Percentiles rank a stretch among this genome's conserved stretches.
phyloP scores from a whole-genome alignment of 2,888 invertebrate species.

The Scaptomyza parva region DNA sequence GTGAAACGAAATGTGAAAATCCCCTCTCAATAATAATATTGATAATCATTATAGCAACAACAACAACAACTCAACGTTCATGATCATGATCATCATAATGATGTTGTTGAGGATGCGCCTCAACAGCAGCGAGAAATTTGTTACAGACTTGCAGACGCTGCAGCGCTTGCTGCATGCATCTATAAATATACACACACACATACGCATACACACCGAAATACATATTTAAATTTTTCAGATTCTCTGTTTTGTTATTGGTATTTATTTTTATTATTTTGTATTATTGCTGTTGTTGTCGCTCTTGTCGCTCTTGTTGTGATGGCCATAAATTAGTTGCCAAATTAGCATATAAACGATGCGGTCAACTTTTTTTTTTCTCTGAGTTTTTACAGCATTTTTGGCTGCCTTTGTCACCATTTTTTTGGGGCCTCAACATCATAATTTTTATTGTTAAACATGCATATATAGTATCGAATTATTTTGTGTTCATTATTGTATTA shows the following conservation, averaged over 20 bases:
- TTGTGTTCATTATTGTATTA: slow-evolving; percentile 32
- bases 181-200: slow-evolving; percentile 56
- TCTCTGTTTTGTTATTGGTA: slow-evolving; percentile 4
- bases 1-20: slow-evolving; percentile 75
- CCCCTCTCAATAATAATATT: slow-evolving; percentile 43
- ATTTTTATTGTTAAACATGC: slow-evolving; percentile 30
- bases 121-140: slow-evolving; percentile 66
- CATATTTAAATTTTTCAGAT: slow-evolving; percentile 23
- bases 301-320: slow-evolving; percentile 78
- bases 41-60: slow-evolving; percentile 44
- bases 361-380: slow-evolving; percentile 62
- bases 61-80: too few species aligned
- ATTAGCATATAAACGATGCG: slow-evolving; percentile 77
- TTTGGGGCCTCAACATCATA: slow-evolving; percentile 31
- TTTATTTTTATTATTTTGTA: slow-evolving; percentile 34
- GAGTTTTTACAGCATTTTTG: slow-evolving; percentile 51
- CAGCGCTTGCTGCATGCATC: slow-evolving; percentile 34
- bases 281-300: slow-evolving; percentile 70
- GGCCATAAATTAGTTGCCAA: slow-evolving; percentile 70
- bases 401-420: slow-evolving; percentile 60
- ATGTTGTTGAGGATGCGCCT: slow-evolving; percentile 35
- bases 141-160: slow-evolving; percentile 65
- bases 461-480: slow-evolving; percentile 18
- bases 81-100: slow-evolving; percentile 20
- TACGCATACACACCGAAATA: slow-evolving; percentile 28